Conservation (phyloP, 2,113 vertebrate species). For the Melozone crissalis region DNA sequence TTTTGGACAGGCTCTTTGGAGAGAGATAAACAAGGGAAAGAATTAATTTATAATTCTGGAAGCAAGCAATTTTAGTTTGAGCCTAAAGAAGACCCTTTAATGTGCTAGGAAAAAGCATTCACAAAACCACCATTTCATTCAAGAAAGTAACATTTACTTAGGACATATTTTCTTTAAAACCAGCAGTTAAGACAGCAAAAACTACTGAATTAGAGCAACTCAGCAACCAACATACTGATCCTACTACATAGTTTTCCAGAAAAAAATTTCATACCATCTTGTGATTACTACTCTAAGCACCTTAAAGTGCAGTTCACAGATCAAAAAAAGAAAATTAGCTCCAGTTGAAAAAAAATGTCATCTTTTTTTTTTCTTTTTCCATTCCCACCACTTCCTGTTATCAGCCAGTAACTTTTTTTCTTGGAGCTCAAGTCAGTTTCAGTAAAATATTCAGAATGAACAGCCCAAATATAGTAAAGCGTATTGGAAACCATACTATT, state of each 20-base stretch:
- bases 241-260: background rate
- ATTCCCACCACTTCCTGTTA: fast-evolving
- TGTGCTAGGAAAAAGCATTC: background rate
- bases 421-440: background rate
- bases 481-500: background rate
- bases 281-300: background rate
- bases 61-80: background rate
- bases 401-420: background rate
- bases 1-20: background rate
- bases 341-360: background rate
- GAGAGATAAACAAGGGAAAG: background rate
- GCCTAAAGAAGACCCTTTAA: background rate
- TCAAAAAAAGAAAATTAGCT: background rate
- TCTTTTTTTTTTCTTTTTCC: too few species aligned
- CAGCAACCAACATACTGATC: background rate
- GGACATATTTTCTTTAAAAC: background rate
- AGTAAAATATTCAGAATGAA: background rate
- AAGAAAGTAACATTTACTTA: background rate
- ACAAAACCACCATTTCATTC: background rate
- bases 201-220: background rate
- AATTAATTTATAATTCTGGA: background rate
- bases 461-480: background rate
- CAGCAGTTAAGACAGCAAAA: background rate
- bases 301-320: background rate
- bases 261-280: background rate